A percentile compares a stretch with the other conserved stretches of the same genome.
These are phyloP conservation scores for Calidris pugnax DNA, from an alignment of 2,113 vertebrate species.

Conservation along the genomic window DNA sequence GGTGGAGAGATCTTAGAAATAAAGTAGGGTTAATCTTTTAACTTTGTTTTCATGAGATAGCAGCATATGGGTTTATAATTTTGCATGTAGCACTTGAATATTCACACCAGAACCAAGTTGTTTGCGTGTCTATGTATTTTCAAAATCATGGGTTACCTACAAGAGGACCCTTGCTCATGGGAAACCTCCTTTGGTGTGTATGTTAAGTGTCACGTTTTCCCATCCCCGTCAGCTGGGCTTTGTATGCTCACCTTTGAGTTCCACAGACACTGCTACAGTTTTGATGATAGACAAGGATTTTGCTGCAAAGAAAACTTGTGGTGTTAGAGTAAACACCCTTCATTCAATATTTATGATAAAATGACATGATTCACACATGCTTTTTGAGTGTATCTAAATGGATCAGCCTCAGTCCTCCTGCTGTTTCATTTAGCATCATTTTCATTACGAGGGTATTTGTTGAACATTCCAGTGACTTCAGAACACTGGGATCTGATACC, in stretches of 20 bases:
- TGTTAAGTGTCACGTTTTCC: neutral
- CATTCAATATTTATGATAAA: neutral
- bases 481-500: neutral
- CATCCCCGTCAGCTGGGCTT: neutral
- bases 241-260: neutral
- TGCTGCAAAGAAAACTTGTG: neutral
- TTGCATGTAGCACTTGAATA: neutral
- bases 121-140: neutral
- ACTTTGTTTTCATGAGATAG: neutral
- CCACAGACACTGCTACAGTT: neutral
- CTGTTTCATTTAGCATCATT: neutral
- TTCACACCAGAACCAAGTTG: neutral
- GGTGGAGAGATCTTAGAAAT: neutral
- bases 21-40: neutral
- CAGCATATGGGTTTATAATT: neutral
- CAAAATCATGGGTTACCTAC: neutral
- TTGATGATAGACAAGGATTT: neutral
- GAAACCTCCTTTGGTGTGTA: neutral
- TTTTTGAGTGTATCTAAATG: neutral
- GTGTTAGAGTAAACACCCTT: neutral
- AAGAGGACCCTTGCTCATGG: neutral
- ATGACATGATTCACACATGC: neutral
- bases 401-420: neutral
- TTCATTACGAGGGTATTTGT: neutral
- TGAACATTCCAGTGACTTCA: neutral